Conservation (phyloP, 2,888 invertebrate species). For the Odontocerum albicorne region DNA sequence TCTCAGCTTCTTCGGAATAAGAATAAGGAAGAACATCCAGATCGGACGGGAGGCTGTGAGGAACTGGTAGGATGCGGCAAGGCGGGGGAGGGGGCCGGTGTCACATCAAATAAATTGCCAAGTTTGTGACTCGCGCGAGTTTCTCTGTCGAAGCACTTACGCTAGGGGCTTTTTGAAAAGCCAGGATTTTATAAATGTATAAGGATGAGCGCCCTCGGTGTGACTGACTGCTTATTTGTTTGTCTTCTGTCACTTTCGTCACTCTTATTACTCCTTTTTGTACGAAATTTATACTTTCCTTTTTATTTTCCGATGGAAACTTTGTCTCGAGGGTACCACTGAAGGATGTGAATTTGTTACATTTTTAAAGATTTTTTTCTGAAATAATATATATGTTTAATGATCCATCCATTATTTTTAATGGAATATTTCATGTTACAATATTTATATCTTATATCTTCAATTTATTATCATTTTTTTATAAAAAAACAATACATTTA, state of each 20-base stretch:
- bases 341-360: no score
- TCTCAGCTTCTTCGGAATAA: neutral
- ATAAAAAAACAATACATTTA: no score
- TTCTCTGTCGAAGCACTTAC: conserved; percentile 15
- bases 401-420: no score
- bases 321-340: no score
- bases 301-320: no score
- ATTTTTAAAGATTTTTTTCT: no score
- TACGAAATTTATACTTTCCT: no score
- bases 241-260: neutral
- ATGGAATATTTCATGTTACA: no score
- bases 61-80: neutral
- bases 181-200: conserved; percentile 16
- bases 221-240: neutral
- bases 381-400: no score
- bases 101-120: conserved; percentile 32
- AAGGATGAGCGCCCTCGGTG: neutral
- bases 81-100: conserved; percentile 12
- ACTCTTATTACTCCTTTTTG: neutral
- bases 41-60: neutral
- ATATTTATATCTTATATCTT: no score
- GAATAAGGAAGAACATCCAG: neutral
- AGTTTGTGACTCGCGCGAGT: conserved; percentile 27
- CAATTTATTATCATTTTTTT: no score
- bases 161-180: conserved; percentile 11